These are phyloP conservation scores for Oxytorus armatus DNA, from an alignment of 2,888 invertebrate species.

Conservation along the genomic window DNA sequence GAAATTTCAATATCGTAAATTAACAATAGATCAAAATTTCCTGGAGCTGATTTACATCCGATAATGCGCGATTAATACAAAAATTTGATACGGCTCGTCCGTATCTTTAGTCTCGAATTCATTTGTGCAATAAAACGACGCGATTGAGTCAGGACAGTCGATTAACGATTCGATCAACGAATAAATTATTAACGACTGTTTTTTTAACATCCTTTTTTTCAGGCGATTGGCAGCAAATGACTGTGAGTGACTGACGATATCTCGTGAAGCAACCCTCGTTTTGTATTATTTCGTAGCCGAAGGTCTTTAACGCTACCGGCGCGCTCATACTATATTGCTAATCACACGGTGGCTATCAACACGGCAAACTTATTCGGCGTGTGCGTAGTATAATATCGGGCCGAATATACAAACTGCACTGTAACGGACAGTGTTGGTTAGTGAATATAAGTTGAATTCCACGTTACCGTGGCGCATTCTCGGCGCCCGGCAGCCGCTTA, in stretches of 20 bases:
- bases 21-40: not conserved
- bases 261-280: slow-evolving; percentile 5
- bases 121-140: too few species aligned
- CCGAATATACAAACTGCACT: slow-evolving; percentile 9
- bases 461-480: slow-evolving; percentile 67
- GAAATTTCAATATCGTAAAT: not conserved
- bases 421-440: slow-evolving; percentile 25
- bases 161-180: too few species aligned
- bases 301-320: not conserved
- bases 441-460: slow-evolving; percentile 43
- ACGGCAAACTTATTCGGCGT: not conserved
- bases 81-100: too few species aligned
- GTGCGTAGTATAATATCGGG: slow-evolving; percentile 12
- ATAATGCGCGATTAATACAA: too few species aligned
- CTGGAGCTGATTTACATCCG: too few species aligned
- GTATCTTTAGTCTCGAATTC: too few species aligned
- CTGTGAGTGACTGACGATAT: slow-evolving; percentile 13
- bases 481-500: slow-evolving; percentile 70
- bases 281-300: not conserved
- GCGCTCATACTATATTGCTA: slow-evolving; percentile 21
- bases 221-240: too few species aligned
- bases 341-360: slow-evolving; percentile 33
- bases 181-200: too few species aligned
- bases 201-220: not conserved
- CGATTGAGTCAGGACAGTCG: too few species aligned